Percentiles rank a stretch among this genome's conserved stretches.
These are phyloP conservation scores for Penelope pileata DNA, from an alignment of 2,113 vertebrate genomes.

Conservation along the genomic window DNA sequence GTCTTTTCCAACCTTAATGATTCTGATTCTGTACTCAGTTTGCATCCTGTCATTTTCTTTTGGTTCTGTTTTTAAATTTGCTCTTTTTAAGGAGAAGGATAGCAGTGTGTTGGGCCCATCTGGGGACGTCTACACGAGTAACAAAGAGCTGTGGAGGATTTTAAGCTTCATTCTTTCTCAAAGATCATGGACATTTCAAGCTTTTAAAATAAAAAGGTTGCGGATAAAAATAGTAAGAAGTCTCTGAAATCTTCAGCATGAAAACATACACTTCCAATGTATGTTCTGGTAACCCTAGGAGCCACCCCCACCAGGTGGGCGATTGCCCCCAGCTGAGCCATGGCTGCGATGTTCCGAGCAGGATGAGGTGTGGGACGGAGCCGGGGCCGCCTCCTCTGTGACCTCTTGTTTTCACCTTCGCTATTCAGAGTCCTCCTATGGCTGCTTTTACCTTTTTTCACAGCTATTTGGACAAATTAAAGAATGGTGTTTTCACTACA, in stretches of 20 bases:
- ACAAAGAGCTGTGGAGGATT: not conserved
- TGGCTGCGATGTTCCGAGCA: not conserved
- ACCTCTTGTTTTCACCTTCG: too few relatives aligned
- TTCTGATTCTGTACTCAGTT: not conserved
- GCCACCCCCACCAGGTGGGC: not conserved
- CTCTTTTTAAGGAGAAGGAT: not conserved
- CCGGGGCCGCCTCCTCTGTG: not conserved
- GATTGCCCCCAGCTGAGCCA: not conserved
- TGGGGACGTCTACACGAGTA: fast-evolving
- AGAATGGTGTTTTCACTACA: not conserved
- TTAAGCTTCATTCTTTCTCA: not conserved
- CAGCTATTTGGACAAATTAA: not conserved
- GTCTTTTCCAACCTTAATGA: too few relatives aligned
- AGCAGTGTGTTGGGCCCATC: fast-evolving
- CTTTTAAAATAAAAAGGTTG: not conserved
- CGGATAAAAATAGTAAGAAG: not conserved
- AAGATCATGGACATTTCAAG: not conserved
- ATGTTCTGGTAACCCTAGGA: not conserved
- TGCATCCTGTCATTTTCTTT: not conserved
- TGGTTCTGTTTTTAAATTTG: not conserved
- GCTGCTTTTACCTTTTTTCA: not conserved
- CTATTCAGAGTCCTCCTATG: fast-evolving
- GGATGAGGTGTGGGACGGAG: too few relatives aligned
- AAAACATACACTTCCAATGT: not conserved
- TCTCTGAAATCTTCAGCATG: not conserved